A percentile compares a stretch with the other conserved stretches of the same genome.
Evolutionary conservation across 2,888 invertebrate species (phyloP).

Genomic region (Embidobia sp.): DNA sequence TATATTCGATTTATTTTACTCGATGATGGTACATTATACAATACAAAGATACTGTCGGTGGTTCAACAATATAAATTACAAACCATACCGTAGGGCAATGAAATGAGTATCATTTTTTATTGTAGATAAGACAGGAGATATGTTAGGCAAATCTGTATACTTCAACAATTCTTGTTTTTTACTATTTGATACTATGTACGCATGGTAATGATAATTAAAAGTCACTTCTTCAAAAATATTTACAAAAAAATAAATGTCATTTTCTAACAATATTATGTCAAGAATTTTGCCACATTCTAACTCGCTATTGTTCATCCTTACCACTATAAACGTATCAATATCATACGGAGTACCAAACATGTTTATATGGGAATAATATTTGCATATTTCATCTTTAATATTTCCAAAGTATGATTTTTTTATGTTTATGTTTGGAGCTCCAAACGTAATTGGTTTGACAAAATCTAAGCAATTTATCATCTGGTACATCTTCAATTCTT

Average conservation of each 20-base stretch:
- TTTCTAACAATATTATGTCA: neutral
- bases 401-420: constrained; percentile 1
- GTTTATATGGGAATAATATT: constrained; percentile 5
- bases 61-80: constrained; percentile 12
- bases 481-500: constrained; percentile 20
- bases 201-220: constrained; percentile 23
- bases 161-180: neutral
- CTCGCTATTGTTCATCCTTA: constrained; percentile 17
- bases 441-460: neutral
- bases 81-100: neutral
- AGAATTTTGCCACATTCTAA: constrained; percentile 10
- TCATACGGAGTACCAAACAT: constrained; percentile 3
- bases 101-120: neutral
- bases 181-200: constrained; percentile 4
- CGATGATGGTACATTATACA: too few species aligned
- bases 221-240: constrained; percentile 17
- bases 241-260: constrained; percentile 17
- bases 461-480: constrained; percentile 1
- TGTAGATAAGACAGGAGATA: neutral
- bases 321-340: constrained; percentile 6
- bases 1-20: too few species aligned
- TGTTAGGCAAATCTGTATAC: neutral
- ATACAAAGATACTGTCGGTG: too few species aligned
- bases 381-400: neutral
- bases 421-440: neutral